These are phyloP conservation scores for Quiscalus mexicanus DNA, from an alignment of 2,113 vertebrate species.

Conservation along the genomic window DNA sequence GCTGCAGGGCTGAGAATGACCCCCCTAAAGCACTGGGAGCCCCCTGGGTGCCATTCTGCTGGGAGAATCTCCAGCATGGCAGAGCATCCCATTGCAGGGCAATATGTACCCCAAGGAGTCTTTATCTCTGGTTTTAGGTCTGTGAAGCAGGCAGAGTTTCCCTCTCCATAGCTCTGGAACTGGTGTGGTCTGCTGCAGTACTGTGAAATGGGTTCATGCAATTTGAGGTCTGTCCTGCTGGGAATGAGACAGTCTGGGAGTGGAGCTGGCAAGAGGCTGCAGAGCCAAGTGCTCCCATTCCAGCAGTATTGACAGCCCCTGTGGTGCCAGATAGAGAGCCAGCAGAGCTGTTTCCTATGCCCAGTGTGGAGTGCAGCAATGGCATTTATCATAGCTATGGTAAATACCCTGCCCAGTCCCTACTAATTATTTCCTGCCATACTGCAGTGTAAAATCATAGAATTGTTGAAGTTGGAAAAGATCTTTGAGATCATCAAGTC, in stretches of 20 bases:
- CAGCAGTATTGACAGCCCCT: not conserved
- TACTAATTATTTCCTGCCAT: not conserved
- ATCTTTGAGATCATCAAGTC: not conserved
- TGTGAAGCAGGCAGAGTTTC: not conserved
- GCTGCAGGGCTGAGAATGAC: conserved; percentile 51
- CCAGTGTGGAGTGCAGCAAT: not conserved
- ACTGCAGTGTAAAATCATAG: not conserved
- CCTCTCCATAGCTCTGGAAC: not conserved
- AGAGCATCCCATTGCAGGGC: not conserved
- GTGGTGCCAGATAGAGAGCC: not conserved
- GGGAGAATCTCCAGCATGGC: not conserved
- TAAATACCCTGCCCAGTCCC: not conserved
- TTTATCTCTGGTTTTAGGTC: not conserved
- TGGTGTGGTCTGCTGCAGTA: not conserved
- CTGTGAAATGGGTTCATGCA: not conserved
- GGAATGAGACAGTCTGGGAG: not conserved
- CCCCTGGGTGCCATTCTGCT: not conserved
- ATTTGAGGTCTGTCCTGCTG: not conserved
- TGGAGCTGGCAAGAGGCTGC: not conserved
- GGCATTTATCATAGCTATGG: not conserved
- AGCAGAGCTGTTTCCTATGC: not conserved
- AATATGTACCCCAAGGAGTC: not conserved
- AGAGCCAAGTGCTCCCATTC: not conserved
- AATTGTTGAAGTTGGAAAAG: not conserved
- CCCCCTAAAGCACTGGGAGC: not conserved